Base-by-base conservation (phyloP, 2,113 vertebrate genomes). In the Colius striatus region DNA sequence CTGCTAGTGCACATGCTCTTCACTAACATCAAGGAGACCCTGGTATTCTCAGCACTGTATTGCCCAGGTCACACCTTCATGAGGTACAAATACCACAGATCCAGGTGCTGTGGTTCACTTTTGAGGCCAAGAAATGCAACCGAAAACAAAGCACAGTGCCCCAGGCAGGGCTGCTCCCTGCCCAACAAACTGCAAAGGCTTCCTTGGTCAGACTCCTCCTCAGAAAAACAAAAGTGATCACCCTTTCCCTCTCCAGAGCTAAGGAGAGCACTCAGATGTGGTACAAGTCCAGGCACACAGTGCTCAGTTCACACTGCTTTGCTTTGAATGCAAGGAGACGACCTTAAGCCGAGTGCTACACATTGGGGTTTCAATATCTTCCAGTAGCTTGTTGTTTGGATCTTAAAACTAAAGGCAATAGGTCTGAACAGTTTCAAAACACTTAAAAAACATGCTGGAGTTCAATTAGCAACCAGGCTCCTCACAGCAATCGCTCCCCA, bases 321-420 rank as follows among this genome's bases (percentile, higher is more conserved):
- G 25, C 8, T 85, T 67, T 57, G 14, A 76, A 86, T 11, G 11
- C 51, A 86, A n/a, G 27, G 25, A 43, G 18, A 66, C 23, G 45
- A 72, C 34, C 25, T 9, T 38, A 21, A 66, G 20, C 71, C 17
- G 21, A 60, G 36, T 6, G 26, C 65, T 50, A 22, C 27, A 41
- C 0, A 1, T 1, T 2, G 23, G 4, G 3, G 30, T 38, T 72
- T 14, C 38, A 80, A 63, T 7, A 45, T 9, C 8, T 83, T 43
- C 27, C 5, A 55, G 12, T 5, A 70, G 13, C 16, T 27, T 3
- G 2, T 16, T 6, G 13, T 38, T 70, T 77, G 36, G 9, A 51
- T 68, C 41, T 75, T 16, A 5, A 77, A 25, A 36, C 16, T 29
- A n/a, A 41, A 61, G 54, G 14, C 2, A 10, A 30, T 12, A 5